Evolutionary conservation across 1,140 invertebrate genomes (phyloP).

Genomic region (Pogonognathellus flavescens): DNA sequence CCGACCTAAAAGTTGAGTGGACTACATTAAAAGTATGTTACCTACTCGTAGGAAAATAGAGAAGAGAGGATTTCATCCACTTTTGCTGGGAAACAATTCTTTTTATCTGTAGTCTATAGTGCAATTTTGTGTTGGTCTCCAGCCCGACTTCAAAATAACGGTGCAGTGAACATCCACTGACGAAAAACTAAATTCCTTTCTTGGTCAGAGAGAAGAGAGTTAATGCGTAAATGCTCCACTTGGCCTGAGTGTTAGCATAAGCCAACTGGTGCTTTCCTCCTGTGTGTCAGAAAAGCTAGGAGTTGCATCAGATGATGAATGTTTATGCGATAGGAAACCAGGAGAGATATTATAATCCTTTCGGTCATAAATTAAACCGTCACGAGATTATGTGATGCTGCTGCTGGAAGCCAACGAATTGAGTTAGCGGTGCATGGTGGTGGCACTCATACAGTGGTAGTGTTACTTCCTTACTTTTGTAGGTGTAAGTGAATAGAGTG

Average conservation of each 20-base stretch:
- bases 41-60: background rate
- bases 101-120: background rate
- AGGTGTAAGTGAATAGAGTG: too few relatives aligned
- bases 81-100: background rate
- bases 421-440: background rate
- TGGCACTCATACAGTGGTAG: background rate
- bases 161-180: background rate
- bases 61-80: background rate
- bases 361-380: slow-evolving; percentile 47
- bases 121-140: too few relatives aligned
- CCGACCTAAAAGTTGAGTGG: slow-evolving; percentile 30
- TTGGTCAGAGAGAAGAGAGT: slow-evolving; percentile 15
- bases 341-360: slow-evolving; percentile 46
- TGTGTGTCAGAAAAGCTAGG: background rate
- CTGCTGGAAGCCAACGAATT: slow-evolving; percentile 25
- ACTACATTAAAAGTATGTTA: slow-evolving; percentile 32
- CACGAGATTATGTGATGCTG: slow-evolving; percentile 43
- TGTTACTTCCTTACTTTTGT: background rate
- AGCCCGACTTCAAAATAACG: background rate
- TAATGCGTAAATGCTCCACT: slow-evolving; percentile 21
- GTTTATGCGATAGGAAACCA: slow-evolving; percentile 34
- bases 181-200: background rate
- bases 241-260: slow-evolving; percentile 21
- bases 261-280: slow-evolving; percentile 36
- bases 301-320: slow-evolving; percentile 28